Conservation (phyloP, 2,888 invertebrate genomes). For the Saturnia japonica region DNA sequence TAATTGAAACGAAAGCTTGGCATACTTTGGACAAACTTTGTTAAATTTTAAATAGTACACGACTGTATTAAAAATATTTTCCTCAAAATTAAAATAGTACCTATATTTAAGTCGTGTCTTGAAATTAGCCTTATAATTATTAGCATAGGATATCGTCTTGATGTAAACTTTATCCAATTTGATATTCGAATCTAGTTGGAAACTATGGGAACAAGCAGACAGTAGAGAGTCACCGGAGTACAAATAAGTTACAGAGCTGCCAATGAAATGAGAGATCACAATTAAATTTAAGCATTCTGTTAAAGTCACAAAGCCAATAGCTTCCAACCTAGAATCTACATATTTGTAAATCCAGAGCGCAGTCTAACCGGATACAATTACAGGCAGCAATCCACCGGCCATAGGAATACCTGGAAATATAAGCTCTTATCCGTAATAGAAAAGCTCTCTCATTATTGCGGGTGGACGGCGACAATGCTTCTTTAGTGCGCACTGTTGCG, state of each 20-base stretch:
- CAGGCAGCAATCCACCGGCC: slow-evolving; percentile 67
- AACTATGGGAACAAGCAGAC: slow-evolving; percentile 45
- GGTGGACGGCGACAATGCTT: slow-evolving; percentile 51
- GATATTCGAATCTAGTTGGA: slow-evolving; percentile 42
- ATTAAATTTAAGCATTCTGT: neutral
- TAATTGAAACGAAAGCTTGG: slow-evolving; percentile 2
- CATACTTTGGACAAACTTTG: neutral
- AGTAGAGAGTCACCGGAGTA: slow-evolving; percentile 33
- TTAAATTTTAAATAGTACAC: neutral
- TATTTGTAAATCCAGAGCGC: slow-evolving; percentile 46
- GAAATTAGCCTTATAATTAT: slow-evolving; percentile 49
- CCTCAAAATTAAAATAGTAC: neutral
- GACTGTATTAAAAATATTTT: neutral
- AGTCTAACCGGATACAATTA: slow-evolving; percentile 74
- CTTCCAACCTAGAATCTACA: slow-evolving; percentile 32
- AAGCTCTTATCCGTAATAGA: slow-evolving; percentile 65
- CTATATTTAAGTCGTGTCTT: slow-evolving; percentile 36
- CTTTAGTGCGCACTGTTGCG: slow-evolving; percentile 38
- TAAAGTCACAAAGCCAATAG: slow-evolving; percentile 20
- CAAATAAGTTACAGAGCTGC: neutral
- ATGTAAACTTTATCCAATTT: slow-evolving; percentile 58
- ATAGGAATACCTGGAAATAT: slow-evolving; percentile 55
- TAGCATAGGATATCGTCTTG: slow-evolving; percentile 49
- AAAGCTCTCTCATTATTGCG: slow-evolving; percentile 70
- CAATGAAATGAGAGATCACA: neutral